Conservation (phyloP, 2,113 vertebrate genomes). For the Azemiops feae region DNA sequence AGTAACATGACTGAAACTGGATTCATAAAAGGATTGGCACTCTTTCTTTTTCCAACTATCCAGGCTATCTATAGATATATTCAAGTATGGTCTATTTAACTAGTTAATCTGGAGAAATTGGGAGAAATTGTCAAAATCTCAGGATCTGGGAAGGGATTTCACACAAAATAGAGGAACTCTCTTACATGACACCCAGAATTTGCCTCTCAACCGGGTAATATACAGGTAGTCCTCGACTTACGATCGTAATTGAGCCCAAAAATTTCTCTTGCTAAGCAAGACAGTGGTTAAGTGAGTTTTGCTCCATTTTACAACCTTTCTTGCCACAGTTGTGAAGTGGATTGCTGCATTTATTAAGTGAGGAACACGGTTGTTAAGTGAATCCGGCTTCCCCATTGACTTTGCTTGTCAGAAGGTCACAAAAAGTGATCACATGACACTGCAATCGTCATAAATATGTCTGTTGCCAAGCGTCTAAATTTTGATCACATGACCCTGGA, state of each 20-base stretch:
- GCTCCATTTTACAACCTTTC: too few species aligned
- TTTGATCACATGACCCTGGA: too few species aligned
- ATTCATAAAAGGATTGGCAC: too few species aligned
- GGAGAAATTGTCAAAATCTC: background rate
- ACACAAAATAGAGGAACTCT: background rate
- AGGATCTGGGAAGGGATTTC: background rate
- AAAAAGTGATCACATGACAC: too few species aligned
- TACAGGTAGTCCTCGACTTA: background rate
- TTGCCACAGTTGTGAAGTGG: too few species aligned
- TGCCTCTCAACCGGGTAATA: background rate
- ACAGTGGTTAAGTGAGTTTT: background rate
- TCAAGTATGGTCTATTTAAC: background rate
- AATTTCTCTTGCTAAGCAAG: background rate
- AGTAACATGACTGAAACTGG: background rate
- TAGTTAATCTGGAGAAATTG: background rate
- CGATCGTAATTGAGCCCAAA: background rate
- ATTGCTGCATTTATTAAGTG: background rate
- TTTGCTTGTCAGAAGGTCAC: too few species aligned
- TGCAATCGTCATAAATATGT: too few species aligned
- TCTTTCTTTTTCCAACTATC: background rate
- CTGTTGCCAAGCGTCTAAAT: too few species aligned
- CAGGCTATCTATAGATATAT: background rate
- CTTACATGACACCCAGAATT: background rate
- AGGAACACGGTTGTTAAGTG: too few species aligned
- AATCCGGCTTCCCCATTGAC: too few species aligned